Conservation (phyloP, 2,888 invertebrate genomes). For the Syrphus vitripennis region DNA sequence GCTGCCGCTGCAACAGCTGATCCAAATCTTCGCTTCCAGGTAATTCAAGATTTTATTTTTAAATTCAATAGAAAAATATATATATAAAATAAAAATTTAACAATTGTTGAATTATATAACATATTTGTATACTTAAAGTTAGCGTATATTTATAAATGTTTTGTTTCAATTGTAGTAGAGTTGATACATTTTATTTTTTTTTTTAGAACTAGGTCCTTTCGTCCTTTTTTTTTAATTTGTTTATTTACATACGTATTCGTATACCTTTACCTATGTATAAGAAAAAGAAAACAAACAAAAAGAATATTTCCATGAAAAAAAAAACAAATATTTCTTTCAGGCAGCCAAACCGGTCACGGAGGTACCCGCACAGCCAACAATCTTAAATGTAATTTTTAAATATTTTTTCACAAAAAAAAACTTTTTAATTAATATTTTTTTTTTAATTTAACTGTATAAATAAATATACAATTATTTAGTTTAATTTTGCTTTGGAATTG, state of each 20-base stretch:
- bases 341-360: constrained; percentile 87
- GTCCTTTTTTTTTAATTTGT: constrained; percentile 55
- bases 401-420: constrained; percentile 75
- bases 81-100: not conserved
- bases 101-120: not conserved
- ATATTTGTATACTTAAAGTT: constrained; percentile 7
- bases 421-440: constrained; percentile 52
- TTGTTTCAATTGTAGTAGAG: constrained; percentile 45
- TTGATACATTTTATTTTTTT: not conserved
- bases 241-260: constrained; percentile 33
- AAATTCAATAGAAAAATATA: too few relatives aligned
- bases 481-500: constrained; percentile 64
- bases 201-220: constrained; percentile 36
- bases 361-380: constrained; percentile 83
- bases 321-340: constrained; percentile 83
- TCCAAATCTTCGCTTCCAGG: constrained; percentile 95
- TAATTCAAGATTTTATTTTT: constrained; percentile 80
- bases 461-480: constrained; percentile 1
- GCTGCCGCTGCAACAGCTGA: constrained; percentile 91
- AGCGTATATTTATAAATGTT: constrained; percentile 54
- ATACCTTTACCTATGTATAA: not conserved
- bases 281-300: constrained; percentile 31
- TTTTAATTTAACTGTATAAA: constrained; percentile 53
- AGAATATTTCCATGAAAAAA: constrained; percentile 57
- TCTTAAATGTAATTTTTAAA: constrained; percentile 80